A percentile compares a stretch with the other conserved stretches of the same genome.
phyloP scores from a whole-genome alignment of 1,140 invertebrate species.

The Drosophila baimaii region DNA sequence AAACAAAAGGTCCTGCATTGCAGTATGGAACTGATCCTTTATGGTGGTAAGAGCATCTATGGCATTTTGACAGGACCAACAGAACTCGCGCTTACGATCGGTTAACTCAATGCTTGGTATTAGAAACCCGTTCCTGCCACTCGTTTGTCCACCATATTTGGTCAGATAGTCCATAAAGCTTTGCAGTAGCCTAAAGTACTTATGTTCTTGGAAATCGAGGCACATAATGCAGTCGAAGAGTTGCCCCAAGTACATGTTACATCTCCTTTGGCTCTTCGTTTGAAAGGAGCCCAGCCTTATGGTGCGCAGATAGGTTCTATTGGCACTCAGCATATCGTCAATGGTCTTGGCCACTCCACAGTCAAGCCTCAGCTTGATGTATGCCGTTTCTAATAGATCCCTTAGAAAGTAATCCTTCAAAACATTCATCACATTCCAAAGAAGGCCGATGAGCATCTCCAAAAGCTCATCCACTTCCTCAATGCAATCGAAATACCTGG shows the following conservation, averaged over 20 bases:
- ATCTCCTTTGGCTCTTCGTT: not conserved
- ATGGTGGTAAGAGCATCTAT: constrained; percentile 25
- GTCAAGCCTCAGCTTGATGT: not conserved
- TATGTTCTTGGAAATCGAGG: constrained; percentile 35
- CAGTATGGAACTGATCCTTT: constrained; percentile 14
- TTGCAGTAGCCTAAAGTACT: constrained; percentile 11
- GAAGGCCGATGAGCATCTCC: constrained; percentile 5
- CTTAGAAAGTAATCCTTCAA: constrained; percentile 25
- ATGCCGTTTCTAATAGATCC: constrained; percentile 28
- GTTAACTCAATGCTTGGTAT: not conserved
- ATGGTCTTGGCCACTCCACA: constrained; percentile 13
- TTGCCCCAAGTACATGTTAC: not conserved
- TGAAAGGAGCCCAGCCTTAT: constrained; percentile 29
- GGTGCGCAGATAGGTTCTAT: constrained; percentile 33
- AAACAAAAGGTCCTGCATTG: constrained; percentile 20
- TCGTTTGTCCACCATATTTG: not conserved
- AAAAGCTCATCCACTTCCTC: constrained; percentile 17
- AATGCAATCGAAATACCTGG: not conserved
- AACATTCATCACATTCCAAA: constrained; percentile 18
- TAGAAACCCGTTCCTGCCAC: not conserved
- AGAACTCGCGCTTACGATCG: constrained; percentile 10
- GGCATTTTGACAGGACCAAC: constrained; percentile 31
- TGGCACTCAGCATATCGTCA: constrained; percentile 38
- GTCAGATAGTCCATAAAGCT: constrained; percentile 3
- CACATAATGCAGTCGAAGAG: constrained; percentile 30